phyloP scores from a whole-genome alignment of 2,113 vertebrate species.

The Cinclus cinclus region DNA sequence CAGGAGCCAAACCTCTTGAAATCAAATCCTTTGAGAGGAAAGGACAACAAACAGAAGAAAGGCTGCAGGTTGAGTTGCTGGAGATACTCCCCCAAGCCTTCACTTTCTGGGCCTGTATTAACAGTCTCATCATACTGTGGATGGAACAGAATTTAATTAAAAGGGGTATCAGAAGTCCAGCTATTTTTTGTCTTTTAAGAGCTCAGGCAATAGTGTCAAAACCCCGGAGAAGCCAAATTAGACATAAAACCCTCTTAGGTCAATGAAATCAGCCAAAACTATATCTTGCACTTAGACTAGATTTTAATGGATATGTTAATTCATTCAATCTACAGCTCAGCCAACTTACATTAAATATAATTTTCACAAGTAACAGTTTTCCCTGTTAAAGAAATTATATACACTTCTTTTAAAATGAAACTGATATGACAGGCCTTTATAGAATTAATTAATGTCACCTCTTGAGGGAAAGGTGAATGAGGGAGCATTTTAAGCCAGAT shows the following conservation, averaged over 20 bases:
- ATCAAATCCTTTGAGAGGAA: not conserved
- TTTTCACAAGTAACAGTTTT: not conserved
- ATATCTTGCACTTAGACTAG: slow-evolving; percentile 3
- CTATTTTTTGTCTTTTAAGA: not conserved
- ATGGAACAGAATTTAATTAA: slow-evolving; percentile 4
- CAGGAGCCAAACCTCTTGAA: not conserved
- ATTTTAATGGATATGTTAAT: slow-evolving; percentile 14
- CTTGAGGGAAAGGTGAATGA: not conserved
- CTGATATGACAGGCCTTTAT: not conserved
- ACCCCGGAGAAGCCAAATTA: slow-evolving; percentile 3
- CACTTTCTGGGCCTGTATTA: not conserved
- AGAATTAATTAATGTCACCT: not conserved
- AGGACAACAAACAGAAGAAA: not conserved
- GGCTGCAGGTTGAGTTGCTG: not conserved
- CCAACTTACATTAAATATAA: not conserved
- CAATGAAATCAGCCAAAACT: slow-evolving; percentile 18
- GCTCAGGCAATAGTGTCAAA: not conserved
- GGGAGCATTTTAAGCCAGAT: not conserved
- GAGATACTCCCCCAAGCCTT: not conserved
- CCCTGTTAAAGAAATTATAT: not conserved
- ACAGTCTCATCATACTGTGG: not conserved
- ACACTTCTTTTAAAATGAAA: not conserved
- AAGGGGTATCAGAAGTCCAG: not conserved
- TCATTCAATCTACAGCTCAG: not conserved
- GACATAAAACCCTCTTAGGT: not conserved